Percentiles rank a stretch among this genome's conserved stretches.
These are phyloP conservation scores for Helobdella robusta DNA, from an alignment of 2,888 invertebrate species.

Conservation along the genomic window DNA sequence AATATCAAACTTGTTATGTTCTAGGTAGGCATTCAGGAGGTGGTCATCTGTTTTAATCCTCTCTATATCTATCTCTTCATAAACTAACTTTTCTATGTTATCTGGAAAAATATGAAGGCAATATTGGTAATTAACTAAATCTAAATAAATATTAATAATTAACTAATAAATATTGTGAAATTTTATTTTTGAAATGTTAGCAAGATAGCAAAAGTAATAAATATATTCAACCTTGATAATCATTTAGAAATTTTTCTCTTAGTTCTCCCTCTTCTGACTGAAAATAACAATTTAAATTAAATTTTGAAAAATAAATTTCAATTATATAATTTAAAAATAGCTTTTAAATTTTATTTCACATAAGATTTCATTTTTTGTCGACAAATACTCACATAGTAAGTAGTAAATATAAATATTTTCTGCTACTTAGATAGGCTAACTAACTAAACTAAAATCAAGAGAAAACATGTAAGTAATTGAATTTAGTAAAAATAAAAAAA, in stretches of 20 bases:
- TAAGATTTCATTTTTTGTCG: too few species aligned
- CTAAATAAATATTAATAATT: background rate
- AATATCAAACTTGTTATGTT: conserved; percentile 63
- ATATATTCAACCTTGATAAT: conserved; percentile 16
- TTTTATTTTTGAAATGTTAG: background rate
- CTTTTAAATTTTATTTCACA: too few species aligned
- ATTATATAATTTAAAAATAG: too few species aligned
- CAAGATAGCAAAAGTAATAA: background rate
- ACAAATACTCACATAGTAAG: too few species aligned
- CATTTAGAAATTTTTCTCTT: conserved; percentile 11
- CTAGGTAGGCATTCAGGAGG: conserved; percentile 57
- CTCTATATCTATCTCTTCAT: conserved; percentile 45
- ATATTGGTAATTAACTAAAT: background rate
- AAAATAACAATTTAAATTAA: too few species aligned
- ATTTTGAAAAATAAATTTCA: too few species aligned
- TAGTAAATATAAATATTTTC: too few species aligned
- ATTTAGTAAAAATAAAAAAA: too few species aligned
- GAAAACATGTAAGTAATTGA: too few species aligned
- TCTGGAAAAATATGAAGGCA: conserved; percentile 34
- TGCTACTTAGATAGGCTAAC: too few species aligned
- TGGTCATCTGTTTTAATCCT: conserved; percentile 40
- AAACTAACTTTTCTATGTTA: conserved; percentile 39
- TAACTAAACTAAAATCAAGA: too few species aligned
- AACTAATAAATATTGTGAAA: background rate
- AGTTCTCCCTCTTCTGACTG: conserved; percentile 12